Evolutionary conservation across 2,888 invertebrate genomes (phyloP), one percentile per base, ranked within the genome.

Genomic region (Acrobasis suavella): DNA sequence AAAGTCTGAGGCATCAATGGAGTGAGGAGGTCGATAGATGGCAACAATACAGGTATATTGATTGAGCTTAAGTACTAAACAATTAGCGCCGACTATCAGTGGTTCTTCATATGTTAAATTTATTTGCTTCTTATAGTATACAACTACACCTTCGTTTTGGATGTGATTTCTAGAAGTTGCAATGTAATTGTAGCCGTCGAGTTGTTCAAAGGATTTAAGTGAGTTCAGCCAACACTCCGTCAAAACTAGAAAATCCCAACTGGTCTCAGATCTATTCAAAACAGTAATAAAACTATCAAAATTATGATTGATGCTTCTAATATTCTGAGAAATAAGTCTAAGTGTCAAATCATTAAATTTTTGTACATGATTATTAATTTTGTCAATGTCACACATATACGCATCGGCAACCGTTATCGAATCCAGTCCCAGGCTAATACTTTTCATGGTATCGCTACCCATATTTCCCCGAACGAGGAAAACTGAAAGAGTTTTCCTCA

Each of bases 251-350:
- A 38, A 7, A 38, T 38, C 38, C 38, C 38, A 38, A 9, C 9
- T 38, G 0, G 68, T 16, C 8, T 63, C 12, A 0, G 69, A 67
- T 9, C 70, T 63, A 0, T 62, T 38, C 0, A 71, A n/a, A 12
- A 72, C 60, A 1, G 68, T 65, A 2, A 55, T 16, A 10, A 72
- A 66, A 22, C 58, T 67, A 0, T 64, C 2, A n/a, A 72, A 50
- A 38, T 72, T 72, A 38, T 67, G 64, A 9, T 63, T 67, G 15
- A 73, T 65, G 32, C 72, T 73, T 3, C 71, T 64, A 15, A 72
- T 72, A 59, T 75, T 75, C 65, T 73, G 72, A 0, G 62, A 62
- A 9, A 69, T 56, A 12, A n/a, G 15, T 54, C 5, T 32, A n/a
- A 32, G 52, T 32, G 14, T 46, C 17, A 15, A 52, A 46, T 22